These are phyloP conservation scores for Quiscalus mexicanus DNA, from an alignment of 2,113 vertebrate species.

Conservation along the genomic window DNA sequence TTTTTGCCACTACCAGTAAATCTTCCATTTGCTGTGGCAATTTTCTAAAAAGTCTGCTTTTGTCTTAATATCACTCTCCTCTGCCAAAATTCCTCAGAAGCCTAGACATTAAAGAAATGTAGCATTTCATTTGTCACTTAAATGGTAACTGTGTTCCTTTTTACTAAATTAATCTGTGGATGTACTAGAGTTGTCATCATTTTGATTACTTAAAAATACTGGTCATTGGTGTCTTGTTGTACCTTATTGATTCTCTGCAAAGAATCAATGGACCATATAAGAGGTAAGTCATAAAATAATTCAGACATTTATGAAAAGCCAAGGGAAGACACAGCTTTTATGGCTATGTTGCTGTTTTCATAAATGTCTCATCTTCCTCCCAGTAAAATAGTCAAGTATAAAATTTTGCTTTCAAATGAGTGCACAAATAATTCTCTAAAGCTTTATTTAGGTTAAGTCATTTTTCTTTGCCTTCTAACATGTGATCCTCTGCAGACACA, in stretches of 20 bases:
- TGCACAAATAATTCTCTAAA: not conserved
- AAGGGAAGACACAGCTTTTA: not conserved
- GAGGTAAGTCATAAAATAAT: constrained; percentile 19
- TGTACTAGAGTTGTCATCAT: not conserved
- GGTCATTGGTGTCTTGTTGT: not conserved
- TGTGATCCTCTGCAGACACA: not conserved
- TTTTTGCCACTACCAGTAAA: not conserved
- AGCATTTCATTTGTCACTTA: not conserved
- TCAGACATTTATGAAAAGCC: not conserved
- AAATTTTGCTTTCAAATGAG: not conserved
- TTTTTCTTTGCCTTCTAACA: constrained; percentile 28
- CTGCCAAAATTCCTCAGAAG: not conserved
- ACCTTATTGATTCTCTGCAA: not conserved
- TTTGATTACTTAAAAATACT: not conserved
- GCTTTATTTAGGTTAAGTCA: not conserved
- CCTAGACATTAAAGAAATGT: not conserved
- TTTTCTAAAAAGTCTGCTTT: not conserved
- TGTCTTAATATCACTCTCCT: not conserved
- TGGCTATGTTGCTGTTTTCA: not conserved
- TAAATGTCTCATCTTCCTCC: not conserved
- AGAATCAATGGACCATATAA: not conserved
- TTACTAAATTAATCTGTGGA: not conserved
- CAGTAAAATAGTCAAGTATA: not conserved
- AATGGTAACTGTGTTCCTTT: not conserved
- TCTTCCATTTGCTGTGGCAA: not conserved